Conservation (phyloP, 2,797 vertebrate species). For the Chaenodraco wilsoni region DNA sequence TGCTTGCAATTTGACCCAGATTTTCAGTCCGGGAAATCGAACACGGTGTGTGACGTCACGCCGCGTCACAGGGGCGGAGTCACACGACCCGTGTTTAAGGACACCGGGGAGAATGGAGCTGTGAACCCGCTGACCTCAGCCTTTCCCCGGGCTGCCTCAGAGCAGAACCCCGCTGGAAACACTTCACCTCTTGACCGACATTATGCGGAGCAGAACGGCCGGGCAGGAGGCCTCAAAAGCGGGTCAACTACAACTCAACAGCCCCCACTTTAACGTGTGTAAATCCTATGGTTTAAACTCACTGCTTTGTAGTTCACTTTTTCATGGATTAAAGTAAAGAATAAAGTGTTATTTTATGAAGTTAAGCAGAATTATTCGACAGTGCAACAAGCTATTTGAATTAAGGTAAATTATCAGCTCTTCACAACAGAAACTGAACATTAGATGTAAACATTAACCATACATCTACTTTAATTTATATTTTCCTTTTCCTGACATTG, state of each 20-base stretch:
- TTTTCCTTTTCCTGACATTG: no score
- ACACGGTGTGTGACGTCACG: conserved; percentile 64
- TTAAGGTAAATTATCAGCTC: no score
- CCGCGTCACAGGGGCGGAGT: conserved; percentile 73
- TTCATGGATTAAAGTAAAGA: no score
- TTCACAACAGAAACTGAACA: no score
- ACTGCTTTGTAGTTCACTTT: no score
- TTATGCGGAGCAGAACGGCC: neutral
- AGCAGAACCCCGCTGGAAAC: conserved; percentile 11
- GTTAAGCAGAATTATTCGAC: no score
- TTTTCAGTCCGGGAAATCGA: conserved; percentile 61
- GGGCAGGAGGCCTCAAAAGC: conserved; percentile 10
- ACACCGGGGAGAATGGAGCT: conserved; percentile 57
- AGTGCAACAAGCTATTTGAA: no score
- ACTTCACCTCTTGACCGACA: neutral
- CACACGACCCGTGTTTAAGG: conserved; percentile 77
- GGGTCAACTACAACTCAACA: neutral
- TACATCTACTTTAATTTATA: no score
- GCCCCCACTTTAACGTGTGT: neutral
- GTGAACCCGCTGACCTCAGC: conserved; percentile 67
- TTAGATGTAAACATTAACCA: no score
- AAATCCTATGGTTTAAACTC: neutral
- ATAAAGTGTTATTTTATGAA: no score
- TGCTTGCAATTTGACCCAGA: neutral
- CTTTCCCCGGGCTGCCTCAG: conserved; percentile 5